Evolutionary conservation across 2,113 vertebrate species (phyloP).

Genomic region (Caranx melampygus): DNA sequence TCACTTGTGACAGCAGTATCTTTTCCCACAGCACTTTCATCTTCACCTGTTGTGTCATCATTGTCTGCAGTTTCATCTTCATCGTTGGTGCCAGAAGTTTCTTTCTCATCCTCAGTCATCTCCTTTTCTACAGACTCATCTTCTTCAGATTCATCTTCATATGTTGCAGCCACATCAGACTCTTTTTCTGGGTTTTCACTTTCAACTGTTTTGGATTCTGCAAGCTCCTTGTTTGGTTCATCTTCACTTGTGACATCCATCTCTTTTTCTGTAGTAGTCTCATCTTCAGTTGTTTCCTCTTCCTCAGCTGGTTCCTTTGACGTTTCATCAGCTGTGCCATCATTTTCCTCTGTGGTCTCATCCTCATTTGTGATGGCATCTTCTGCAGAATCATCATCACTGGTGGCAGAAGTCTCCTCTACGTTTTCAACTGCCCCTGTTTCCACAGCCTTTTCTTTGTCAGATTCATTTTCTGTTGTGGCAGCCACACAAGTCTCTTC

Average conservation of each 20-base stretch:
- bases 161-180: not conserved
- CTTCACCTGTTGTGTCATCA: conserved; percentile 20
- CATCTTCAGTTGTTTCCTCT: conserved; percentile 33
- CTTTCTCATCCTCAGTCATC: not conserved
- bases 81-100: not conserved
- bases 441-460: conserved; percentile 2
- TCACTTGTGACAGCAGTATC: conserved; percentile 15
- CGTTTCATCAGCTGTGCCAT: not conserved
- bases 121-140: conserved; percentile 7
- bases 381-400: conserved; percentile 5
- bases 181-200: conserved; percentile 15
- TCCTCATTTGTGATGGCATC: not conserved
- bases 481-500: not conserved
- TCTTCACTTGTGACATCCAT: conserved; percentile 2
- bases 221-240: conserved; percentile 19
- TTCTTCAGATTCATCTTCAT: conserved; percentile 11
- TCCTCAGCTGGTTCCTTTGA: not conserved
- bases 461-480: not conserved
- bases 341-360: not conserved
- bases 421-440: conserved; percentile 4
- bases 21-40: conserved; percentile 35
- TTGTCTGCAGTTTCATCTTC: not conserved
- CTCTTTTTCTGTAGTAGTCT: conserved; percentile 13
- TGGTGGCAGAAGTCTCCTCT: conserved; percentile 30
- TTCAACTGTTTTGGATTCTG: not conserved